phyloP scores from a whole-genome alignment of 2,113 vertebrate genomes.

The Scopus umbretta region DNA sequence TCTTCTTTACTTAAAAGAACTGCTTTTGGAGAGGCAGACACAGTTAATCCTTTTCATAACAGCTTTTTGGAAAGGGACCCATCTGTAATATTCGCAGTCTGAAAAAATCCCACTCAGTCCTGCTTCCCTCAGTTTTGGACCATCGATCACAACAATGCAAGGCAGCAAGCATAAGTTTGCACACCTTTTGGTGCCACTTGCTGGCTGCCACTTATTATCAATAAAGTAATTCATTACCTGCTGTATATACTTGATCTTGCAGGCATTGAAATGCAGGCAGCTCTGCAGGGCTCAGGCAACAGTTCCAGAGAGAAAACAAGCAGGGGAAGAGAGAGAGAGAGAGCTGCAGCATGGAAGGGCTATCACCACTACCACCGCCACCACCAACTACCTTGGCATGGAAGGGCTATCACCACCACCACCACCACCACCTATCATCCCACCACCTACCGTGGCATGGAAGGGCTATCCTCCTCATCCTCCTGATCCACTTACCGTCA shows the following conservation, averaged over 20 bases:
- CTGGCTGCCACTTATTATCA: neutral
- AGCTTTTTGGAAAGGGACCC: neutral
- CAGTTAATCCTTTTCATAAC: neutral
- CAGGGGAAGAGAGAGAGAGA: neutral
- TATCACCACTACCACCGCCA: too few relatives aligned
- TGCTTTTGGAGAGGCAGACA: neutral
- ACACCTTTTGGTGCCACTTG: neutral
- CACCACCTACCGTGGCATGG: too few relatives aligned
- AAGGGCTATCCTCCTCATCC: too few relatives aligned
- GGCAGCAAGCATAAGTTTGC: neutral
- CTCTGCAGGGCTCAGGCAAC: slow-evolving; percentile 18
- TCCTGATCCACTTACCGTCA: slow-evolving; percentile 93
- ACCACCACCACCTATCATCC: too few relatives aligned
- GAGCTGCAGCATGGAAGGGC: neutral
- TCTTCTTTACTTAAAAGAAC: neutral
- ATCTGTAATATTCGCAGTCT: neutral
- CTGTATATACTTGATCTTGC: neutral
- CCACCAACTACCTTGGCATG: too few relatives aligned
- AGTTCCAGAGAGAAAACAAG: neutral
- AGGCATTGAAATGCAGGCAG: neutral
- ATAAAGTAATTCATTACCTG: slow-evolving; percentile 16
- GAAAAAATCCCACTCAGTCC: neutral
- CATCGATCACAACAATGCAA: neutral
- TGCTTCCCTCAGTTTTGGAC: neutral
- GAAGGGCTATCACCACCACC: too few relatives aligned